Evolutionary conservation across 2,113 vertebrate species (phyloP).

Genomic region (Chaetops frenatus): DNA sequence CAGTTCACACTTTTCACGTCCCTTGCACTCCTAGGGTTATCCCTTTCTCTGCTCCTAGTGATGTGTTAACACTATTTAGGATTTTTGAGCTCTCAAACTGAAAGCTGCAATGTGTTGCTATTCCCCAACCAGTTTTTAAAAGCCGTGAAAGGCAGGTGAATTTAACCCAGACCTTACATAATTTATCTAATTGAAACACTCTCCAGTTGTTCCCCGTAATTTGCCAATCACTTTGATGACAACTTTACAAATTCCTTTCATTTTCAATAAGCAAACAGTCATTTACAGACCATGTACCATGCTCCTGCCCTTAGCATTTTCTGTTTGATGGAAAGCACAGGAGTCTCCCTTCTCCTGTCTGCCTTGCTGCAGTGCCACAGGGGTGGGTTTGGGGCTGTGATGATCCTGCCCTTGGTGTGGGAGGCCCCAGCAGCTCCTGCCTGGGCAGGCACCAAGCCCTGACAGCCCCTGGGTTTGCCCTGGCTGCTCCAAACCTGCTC

Average conservation of each 20-base stretch:
- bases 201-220: neutral
- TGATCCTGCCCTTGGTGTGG: neutral
- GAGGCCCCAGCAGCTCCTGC: neutral
- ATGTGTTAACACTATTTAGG: neutral
- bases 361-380: neutral
- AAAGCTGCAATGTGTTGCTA: neutral
- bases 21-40: neutral
- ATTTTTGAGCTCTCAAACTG: neutral
- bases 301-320: neutral
- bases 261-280: neutral
- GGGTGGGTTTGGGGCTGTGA: fast-evolving
- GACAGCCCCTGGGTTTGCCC: neutral
- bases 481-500: neutral
- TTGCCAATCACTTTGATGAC: neutral
- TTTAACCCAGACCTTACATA: neutral
- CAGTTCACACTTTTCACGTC: neutral
- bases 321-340: neutral
- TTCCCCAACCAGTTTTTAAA: neutral
- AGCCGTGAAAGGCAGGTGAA: neutral
- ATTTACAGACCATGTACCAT: neutral
- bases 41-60: neutral
- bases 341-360: neutral
- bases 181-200: neutral
- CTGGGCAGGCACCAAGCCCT: neutral
- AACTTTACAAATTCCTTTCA: neutral